Conservation (phyloP, 2,888 invertebrate genomes). For the Stomorhina lunata region DNA sequence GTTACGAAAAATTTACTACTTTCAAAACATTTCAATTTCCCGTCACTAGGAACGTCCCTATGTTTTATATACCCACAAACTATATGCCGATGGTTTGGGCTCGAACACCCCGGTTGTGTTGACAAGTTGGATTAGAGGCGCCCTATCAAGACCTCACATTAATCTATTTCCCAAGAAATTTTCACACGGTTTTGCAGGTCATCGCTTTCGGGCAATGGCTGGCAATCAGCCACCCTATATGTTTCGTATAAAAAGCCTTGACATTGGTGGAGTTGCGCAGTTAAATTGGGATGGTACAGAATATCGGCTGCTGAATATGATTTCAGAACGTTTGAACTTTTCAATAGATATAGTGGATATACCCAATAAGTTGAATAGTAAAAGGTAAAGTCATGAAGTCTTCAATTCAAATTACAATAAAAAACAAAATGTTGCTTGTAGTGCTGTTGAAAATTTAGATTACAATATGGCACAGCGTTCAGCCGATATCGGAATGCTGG, state of each 20-base stretch:
- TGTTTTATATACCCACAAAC: slow-evolving; percentile 87
- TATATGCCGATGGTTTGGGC: slow-evolving; percentile 87
- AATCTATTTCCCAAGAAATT: slow-evolving; percentile 87
- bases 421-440: slow-evolving; percentile 69
- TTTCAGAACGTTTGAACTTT: slow-evolving; percentile 86
- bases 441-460: slow-evolving; percentile 83
- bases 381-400: slow-evolving; percentile 80
- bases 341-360: slow-evolving; percentile 86
- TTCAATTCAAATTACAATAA: background rate
- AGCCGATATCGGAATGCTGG: slow-evolving; percentile 86
- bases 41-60: slow-evolving; percentile 87
- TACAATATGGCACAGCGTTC: slow-evolving; percentile 81
- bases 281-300: slow-evolving; percentile 86
- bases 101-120: slow-evolving; percentile 85
- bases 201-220: slow-evolving; percentile 86
- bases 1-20: no score
- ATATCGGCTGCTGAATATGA: slow-evolving; percentile 83
- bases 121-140: slow-evolving; percentile 86
- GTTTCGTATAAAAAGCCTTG: slow-evolving; percentile 80
- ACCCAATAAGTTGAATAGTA: slow-evolving; percentile 73
- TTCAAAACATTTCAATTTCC: no score
- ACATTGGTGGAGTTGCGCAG: slow-evolving; percentile 72
- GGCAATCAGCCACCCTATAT: slow-evolving; percentile 88
- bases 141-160: slow-evolving; percentile 83
- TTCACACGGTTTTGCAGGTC: slow-evolving; percentile 85